Evolutionary conservation across 2,888 invertebrate species (phyloP), one percentile per base, ranked within the genome.

Genomic region (Sthenelais limicola): DNA sequence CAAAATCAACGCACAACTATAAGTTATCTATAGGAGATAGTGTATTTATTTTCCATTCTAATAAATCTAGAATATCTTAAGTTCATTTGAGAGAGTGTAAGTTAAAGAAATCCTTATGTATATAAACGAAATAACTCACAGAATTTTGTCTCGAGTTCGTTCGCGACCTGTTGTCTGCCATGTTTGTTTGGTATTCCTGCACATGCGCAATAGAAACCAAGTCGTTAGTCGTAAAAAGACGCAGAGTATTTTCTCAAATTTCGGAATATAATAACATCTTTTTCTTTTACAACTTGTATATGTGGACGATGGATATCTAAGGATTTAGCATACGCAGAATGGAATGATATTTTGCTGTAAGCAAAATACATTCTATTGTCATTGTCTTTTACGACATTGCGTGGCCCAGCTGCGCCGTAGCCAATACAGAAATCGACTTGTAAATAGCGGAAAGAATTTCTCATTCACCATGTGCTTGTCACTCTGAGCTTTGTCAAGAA

Each of bases 361-460:
- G n/a, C n/a, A n/a, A n/a, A n/a, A n/a, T n/a, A n/a, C 35, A 38
- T 62, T 62, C 62, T 62, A n/a, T 62, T 62, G 62, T 62, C 62
- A 62, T 62, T 62, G 62, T 62, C 62, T 38, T 70, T 52, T 54
- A 54, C 70, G 70, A 70, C 70, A 70, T 54, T 51, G 32, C 38
- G 70, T 62, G 62, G 62, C 62, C 62, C 70, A 70, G 70, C 70
- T 70, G 70, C 70, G 70, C 70, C 21, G n/a, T 51, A 51, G 51
- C 38, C 38, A 56, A 35, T 35, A 32, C 21, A 62, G 62, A 35
- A 56, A 32, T 62, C 35, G 4, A 35, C 38, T 51, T 51, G 70
- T 56, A 70, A 70, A 70, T 70, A 70, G 52, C 70, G 28, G 70
- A 70, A 38, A 62, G 70, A 51, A 70, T 48, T 67, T 48, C 43